These are phyloP conservation scores for Pollenia angustigena DNA, from an alignment of 2,888 invertebrate genomes.

Conservation along the genomic window DNA sequence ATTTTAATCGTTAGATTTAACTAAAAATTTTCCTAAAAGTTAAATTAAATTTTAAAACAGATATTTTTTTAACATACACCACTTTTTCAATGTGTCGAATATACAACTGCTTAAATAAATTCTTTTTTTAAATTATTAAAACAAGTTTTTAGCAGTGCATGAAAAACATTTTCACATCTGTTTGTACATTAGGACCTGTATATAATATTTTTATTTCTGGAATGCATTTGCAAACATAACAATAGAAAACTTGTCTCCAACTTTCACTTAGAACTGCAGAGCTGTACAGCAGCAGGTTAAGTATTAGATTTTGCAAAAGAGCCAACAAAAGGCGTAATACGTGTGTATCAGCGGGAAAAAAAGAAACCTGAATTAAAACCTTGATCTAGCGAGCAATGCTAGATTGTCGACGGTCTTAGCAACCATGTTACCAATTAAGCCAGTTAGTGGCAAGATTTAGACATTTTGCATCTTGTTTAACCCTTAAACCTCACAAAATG, in stretches of 20 bases:
- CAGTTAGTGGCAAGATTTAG: too few relatives aligned
- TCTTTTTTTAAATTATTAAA: neutral
- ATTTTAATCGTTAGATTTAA: too few relatives aligned
- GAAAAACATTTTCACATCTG: slow-evolving; percentile 59
- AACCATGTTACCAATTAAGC: too few relatives aligned
- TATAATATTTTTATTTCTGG: slow-evolving; percentile 69
- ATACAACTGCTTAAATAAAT: neutral
- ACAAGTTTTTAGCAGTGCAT: slow-evolving; percentile 51
- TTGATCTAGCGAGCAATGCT: too few relatives aligned
- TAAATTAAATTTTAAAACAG: neutral
- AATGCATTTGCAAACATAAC: slow-evolving; percentile 70
- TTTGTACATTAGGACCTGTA: slow-evolving; percentile 46
- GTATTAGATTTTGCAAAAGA: too few relatives aligned
- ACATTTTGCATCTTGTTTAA: too few relatives aligned
- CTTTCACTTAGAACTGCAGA: slow-evolving; percentile 53
- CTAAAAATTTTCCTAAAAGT: neutral
- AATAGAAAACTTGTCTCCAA: slow-evolving; percentile 65
- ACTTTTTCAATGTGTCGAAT: neutral
- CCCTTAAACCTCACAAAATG: too few relatives aligned
- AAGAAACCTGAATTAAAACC: too few relatives aligned
- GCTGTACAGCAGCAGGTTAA: neutral
- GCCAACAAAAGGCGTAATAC: too few relatives aligned
- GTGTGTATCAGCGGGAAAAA: too few relatives aligned
- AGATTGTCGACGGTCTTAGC: too few relatives aligned
- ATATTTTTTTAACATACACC: neutral